Conservation (phyloP, 2,888 invertebrate species). For the Tanytarsus gracilentus region DNA sequence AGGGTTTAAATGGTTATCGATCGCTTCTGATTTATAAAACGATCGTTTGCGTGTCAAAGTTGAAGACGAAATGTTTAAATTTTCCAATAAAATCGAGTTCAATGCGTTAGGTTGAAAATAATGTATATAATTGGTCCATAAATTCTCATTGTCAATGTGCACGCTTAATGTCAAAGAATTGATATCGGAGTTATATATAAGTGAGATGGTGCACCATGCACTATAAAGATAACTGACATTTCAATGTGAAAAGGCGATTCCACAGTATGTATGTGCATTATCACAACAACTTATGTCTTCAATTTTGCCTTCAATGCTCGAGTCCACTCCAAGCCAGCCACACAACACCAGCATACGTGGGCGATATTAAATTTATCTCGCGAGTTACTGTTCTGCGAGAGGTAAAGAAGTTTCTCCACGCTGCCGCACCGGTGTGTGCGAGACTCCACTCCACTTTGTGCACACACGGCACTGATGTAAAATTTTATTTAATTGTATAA, state of each 20-base stretch:
- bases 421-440: too few relatives aligned
- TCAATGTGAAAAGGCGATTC: slow-evolving; percentile 19
- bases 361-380: slow-evolving; percentile 18
- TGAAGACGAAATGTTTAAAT: too few relatives aligned
- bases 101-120: neutral
- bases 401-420: too few relatives aligned
- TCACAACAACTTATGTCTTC: slow-evolving; percentile 27
- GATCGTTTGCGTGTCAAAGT: too few relatives aligned
- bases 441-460: too few relatives aligned
- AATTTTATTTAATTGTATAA: too few relatives aligned
- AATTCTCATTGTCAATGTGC: slow-evolving; percentile 27
- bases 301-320: slow-evolving; percentile 11
- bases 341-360: slow-evolving; percentile 5
- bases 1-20: too few relatives aligned
- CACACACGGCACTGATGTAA: too few relatives aligned
- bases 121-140: slow-evolving; percentile 21
- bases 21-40: too few relatives aligned
- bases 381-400: slow-evolving; percentile 14
- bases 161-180: slow-evolving; percentile 14
- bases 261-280: slow-evolving; percentile 19
- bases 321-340: neutral
- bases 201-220: slow-evolving; percentile 15
- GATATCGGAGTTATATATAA: neutral
- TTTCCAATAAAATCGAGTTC: too few relatives aligned
- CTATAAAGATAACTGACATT: slow-evolving; percentile 29